Conservation (phyloP, 1,140 invertebrate genomes). For the Pantala flavescens region DNA sequence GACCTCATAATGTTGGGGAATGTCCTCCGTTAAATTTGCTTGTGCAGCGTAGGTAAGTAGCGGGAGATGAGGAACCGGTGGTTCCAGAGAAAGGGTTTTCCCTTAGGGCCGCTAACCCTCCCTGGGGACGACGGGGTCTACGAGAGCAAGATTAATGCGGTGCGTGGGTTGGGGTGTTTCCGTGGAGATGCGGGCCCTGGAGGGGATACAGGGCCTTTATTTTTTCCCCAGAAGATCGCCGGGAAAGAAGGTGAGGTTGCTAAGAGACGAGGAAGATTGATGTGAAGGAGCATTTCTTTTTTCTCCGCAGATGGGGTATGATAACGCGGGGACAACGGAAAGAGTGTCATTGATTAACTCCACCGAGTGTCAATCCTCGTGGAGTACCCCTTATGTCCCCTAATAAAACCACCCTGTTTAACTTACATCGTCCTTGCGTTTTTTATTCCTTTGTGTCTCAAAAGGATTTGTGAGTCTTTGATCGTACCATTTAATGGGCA, state of each 20-base stretch:
- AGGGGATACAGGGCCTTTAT: background rate
- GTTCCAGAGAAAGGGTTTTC: background rate
- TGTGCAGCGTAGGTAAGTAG: background rate
- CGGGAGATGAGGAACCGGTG: background rate
- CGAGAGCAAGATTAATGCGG: background rate
- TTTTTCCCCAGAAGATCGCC: too few species aligned
- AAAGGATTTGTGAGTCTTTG: too few species aligned
- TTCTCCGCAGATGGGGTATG: too few species aligned
- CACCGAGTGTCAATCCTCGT: too few species aligned
- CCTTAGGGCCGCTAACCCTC: background rate
- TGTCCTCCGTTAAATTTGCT: background rate
- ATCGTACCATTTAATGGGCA: too few species aligned
- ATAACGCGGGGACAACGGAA: too few species aligned
- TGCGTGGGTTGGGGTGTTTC: background rate
- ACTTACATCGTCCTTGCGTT: too few species aligned
- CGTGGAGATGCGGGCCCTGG: background rate
- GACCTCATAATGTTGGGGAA: too few species aligned
- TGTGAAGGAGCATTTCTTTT: background rate
- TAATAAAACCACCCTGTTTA: too few species aligned
- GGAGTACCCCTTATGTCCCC: too few species aligned
- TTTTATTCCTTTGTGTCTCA: too few species aligned
- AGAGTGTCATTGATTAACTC: too few species aligned
- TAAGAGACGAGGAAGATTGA: background rate
- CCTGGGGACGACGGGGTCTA: slow-evolving; percentile 1
- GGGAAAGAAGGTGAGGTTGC: background rate